Conservation (phyloP, 1,140 invertebrate genomes). For the Leptinotarsa texana region DNA sequence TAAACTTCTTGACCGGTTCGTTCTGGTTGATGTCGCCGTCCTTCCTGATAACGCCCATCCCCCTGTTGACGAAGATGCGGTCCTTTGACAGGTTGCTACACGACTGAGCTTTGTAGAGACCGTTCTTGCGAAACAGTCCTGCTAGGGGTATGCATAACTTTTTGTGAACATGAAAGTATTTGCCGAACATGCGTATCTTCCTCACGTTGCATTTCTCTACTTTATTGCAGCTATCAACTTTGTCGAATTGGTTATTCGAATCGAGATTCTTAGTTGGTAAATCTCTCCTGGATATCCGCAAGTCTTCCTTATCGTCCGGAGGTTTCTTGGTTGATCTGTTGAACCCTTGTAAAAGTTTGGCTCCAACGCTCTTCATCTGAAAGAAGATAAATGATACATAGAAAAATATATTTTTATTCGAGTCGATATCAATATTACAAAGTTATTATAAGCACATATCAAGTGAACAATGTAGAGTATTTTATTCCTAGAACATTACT, state of each 20-base stretch:
- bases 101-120: constrained; percentile 65
- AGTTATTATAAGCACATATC: too few species aligned
- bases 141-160: constrained; percentile 63
- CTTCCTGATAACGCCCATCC: constrained; percentile 2
- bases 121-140: constrained; percentile 59
- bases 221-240: constrained; percentile 47
- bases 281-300: constrained; percentile 40
- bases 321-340: constrained; percentile 34
- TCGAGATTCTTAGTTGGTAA: constrained; percentile 10
- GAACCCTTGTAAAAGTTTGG: constrained; percentile 41
- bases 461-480: too few species aligned
- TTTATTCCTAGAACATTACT: too few species aligned
- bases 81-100: constrained; percentile 63
- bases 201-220: constrained; percentile 27
- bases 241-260: constrained; percentile 51
- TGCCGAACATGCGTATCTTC: constrained; percentile 54
- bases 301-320: constrained; percentile 24
- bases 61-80: constrained; percentile 50
- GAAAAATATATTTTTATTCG: too few species aligned
- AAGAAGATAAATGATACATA: not conserved
- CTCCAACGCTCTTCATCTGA: constrained; percentile 34
- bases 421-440: too few species aligned
- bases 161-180: constrained; percentile 66
- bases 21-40: constrained; percentile 22
- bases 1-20: constrained; percentile 57